Evolutionary conservation across 2,888 invertebrate genomes (phyloP), one percentile per base, ranked within the genome.

Genomic region (Didymodactylos carnosus): DNA sequence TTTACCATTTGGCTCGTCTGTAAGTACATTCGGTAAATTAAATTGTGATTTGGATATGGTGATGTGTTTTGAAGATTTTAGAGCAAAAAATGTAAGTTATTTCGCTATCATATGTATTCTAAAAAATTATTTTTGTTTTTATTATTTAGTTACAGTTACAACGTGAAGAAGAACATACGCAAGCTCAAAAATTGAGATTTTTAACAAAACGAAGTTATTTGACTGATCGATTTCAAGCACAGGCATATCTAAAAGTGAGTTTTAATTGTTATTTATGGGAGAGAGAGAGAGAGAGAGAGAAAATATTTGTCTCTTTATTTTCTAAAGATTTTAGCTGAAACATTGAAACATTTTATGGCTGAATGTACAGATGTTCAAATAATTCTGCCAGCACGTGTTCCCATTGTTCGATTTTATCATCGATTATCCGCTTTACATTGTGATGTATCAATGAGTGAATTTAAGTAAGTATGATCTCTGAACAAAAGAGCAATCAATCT

Each of bases 1-100:
- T 0, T 84, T 87, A 73, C 92, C 92, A 0, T 94, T 93, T 84
- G 94, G 94, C 0, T 94, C 93, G 0, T 89, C 91, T 0, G 89
- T 92, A 0, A 93, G 91, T 85, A 91, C 92, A 0, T 92, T 89
- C 82, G 93, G 93, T 6, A 89, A 87, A 82, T 87, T 88, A 84
- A 89, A 88, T 70, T 90, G 90, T 82, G 93, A 93, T 82, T 84
- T 92, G 75, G 92, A 92, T 83, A 85, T 92, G 77, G 88, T 89
- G 41, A 78, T 88, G 25, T 69, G 39, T 11, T 72, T 75, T 40
- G 75, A 75, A 29, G 53, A 75, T 40, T 41, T 70, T 14, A 25
- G 39, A 40, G 19, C 39, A 13, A 70, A 41, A 70, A 39, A 40
- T 70, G 39, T 40, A 70, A 39, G 10, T 3, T 39, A 7, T 70